phyloP scores from a whole-genome alignment of 2,888 invertebrate genomes.

The Sisyra terminalis region DNA sequence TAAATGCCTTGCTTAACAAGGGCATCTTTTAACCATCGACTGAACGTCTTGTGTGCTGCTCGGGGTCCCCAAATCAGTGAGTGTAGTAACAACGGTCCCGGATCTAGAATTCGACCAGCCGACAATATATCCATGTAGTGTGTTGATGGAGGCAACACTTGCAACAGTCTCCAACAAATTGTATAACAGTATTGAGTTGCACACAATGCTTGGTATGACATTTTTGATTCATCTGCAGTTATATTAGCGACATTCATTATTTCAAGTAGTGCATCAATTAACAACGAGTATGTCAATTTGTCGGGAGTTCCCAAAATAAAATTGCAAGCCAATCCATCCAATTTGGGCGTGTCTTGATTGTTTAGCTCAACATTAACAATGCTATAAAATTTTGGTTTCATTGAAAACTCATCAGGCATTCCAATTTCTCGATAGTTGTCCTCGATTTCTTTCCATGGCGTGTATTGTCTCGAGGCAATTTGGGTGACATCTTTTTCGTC shows the following conservation, averaged over 20 bases:
- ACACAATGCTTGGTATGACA: constrained; percentile 48
- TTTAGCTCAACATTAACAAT: constrained; percentile 62
- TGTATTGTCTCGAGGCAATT: constrained; percentile 42
- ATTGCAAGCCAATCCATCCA: constrained; percentile 86
- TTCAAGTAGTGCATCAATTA: constrained; percentile 73
- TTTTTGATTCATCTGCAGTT: constrained; percentile 25
- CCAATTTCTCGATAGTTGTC: constrained; percentile 50
- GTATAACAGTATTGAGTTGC: constrained; percentile 85
- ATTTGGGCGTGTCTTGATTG: constrained; percentile 71
- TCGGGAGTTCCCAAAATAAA: constrained; percentile 87
- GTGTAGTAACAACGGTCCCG: constrained; percentile 57
- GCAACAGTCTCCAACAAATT: constrained; percentile 66
- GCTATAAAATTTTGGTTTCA: constrained; percentile 85
- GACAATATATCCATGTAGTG: constrained; percentile 69
- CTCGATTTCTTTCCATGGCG: constrained; percentile 59
- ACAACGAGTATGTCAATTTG: constrained; percentile 70
- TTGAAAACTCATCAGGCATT: constrained; percentile 43
- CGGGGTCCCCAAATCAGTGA: constrained; percentile 82
- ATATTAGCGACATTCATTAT: constrained; percentile 69
- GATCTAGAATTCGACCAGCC: constrained; percentile 44
- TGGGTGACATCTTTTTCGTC: constrained; percentile 33
- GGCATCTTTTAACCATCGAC: constrained; percentile 82
- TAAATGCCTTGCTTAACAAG: constrained; percentile 83
- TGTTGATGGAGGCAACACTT: constrained; percentile 79
- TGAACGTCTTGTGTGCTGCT: constrained; percentile 67